Evolutionary conservation across 37 sponge, comb jelly and placozoan species (phyloP).

Genomic region (Oscarella lobularis): DNA sequence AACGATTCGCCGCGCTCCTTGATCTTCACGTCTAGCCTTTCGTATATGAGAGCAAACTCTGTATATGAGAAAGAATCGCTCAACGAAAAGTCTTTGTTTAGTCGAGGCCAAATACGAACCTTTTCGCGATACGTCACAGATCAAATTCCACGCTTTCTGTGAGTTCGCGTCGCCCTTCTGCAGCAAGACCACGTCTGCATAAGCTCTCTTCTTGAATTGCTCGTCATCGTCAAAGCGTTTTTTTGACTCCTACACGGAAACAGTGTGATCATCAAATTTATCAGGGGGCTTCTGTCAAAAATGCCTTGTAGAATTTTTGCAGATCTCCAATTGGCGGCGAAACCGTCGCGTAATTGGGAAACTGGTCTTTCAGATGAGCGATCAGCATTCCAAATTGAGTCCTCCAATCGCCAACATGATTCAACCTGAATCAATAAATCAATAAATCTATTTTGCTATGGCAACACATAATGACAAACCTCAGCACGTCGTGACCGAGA

Average conservation of each 20-base stretch:
- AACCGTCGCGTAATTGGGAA: slow-evolving; percentile 65
- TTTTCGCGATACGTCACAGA: slow-evolving; percentile 81
- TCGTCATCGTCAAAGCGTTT: slow-evolving; percentile 76
- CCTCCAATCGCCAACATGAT: slow-evolving; percentile 99
- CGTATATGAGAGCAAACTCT: slow-evolving; percentile 70
- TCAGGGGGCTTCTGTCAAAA: neutral
- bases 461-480: slow-evolving; percentile 18
- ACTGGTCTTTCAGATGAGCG: slow-evolving; percentile 76
- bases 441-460: neutral
- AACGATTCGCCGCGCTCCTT: slow-evolving; percentile 91
- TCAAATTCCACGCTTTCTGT: slow-evolving; percentile 75
- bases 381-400: slow-evolving; percentile 99
- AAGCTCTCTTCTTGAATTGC: slow-evolving; percentile 80
- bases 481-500: slow-evolving; percentile 44
- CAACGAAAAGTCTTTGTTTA: too few species aligned
- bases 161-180: slow-evolving; percentile 73
- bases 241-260: slow-evolving; percentile 52
- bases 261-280: neutral
- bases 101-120: too few species aligned
- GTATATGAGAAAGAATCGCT: neutral
- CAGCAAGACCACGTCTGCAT: slow-evolving; percentile 61
- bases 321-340: slow-evolving; percentile 84
- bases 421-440: slow-evolving; percentile 40
- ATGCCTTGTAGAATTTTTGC: slow-evolving; percentile 76
- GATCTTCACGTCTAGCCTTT: slow-evolving; percentile 40